Conservation (phyloP, 1,140 invertebrate genomes). For the Bactericera cockerelli region DNA sequence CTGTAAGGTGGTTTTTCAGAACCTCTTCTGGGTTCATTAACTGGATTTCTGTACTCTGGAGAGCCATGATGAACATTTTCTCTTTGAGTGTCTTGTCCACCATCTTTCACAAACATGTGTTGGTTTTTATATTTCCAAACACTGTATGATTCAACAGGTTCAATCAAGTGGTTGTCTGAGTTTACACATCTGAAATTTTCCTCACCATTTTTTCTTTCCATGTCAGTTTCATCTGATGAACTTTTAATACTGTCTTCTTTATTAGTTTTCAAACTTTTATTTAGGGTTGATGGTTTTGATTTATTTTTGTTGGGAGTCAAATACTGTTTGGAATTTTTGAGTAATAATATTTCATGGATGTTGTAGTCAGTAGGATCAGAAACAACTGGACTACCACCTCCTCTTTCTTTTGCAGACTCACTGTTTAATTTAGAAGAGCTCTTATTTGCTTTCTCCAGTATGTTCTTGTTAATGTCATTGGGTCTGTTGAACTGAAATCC, state of each 20-base stretch:
- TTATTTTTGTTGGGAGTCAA: background rate
- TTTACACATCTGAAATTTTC: background rate
- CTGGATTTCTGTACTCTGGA: too few species aligned
- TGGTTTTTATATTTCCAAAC: constrained; percentile 8
- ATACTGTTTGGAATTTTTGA: background rate
- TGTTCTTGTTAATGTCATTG: background rate
- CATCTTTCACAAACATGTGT: constrained; percentile 1
- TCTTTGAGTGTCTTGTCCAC: background rate
- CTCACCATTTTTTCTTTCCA: background rate
- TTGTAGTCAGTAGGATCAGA: too few species aligned
- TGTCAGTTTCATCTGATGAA: background rate
- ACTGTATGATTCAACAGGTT: constrained; percentile 7
- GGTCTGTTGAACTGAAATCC: background rate
- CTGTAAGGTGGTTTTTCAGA: too few species aligned
- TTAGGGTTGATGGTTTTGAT: constrained; percentile 1
- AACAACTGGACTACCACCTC: too few species aligned
- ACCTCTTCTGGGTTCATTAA: too few species aligned
- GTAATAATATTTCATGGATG: background rate
- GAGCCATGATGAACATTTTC: too few species aligned
- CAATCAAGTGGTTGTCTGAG: background rate
- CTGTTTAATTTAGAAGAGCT: background rate
- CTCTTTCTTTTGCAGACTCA: background rate
- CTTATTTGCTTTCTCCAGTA: background rate
- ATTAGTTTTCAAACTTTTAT: background rate
- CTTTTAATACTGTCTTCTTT: background rate